phyloP scores from a whole-genome alignment of 2,113 vertebrate species.

The Eidolon helvum region DNA sequence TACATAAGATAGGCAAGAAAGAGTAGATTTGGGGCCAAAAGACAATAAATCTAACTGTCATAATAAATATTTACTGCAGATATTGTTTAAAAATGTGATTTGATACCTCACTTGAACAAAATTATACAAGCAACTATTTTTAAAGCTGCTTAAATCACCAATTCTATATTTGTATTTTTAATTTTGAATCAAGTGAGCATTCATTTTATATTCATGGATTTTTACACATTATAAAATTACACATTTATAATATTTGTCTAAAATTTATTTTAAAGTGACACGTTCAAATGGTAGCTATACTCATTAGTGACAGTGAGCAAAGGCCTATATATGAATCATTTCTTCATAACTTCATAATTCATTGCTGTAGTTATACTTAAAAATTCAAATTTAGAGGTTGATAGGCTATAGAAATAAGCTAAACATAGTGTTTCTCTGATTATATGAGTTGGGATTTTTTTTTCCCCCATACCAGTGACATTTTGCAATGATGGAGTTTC shows the following conservation, averaged over 20 bases:
- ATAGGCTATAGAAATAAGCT: slow-evolving; percentile 63
- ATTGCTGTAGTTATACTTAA: slow-evolving; percentile 43
- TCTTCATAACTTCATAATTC: slow-evolving; percentile 50
- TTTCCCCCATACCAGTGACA: slow-evolving; percentile 8
- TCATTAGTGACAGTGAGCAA: neutral
- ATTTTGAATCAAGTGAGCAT: neutral
- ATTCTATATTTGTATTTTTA: slow-evolving; percentile 38
- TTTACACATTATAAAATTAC: neutral
- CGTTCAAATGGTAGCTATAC: neutral
- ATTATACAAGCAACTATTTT: neutral
- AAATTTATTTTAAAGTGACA: neutral
- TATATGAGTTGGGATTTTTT: slow-evolving; percentile 26
- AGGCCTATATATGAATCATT: slow-evolving; percentile 5
- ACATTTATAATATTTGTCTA: neutral
- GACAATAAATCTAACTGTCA: neutral
- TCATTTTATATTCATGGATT: slow-evolving; percentile 16
- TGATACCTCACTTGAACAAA: slow-evolving; percentile 10
- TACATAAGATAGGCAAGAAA: neutral
- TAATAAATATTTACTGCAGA: neutral
- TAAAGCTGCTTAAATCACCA: neutral
- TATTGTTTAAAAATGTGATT: slow-evolving; percentile 18
- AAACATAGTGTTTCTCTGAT: slow-evolving; percentile 74
- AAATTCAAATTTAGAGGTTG: slow-evolving; percentile 48
- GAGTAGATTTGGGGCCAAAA: neutral
- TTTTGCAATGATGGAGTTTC: slow-evolving; percentile 68